Evolutionary conservation across 1,140 invertebrate genomes (phyloP).

Genomic region (Physella acuta): DNA sequence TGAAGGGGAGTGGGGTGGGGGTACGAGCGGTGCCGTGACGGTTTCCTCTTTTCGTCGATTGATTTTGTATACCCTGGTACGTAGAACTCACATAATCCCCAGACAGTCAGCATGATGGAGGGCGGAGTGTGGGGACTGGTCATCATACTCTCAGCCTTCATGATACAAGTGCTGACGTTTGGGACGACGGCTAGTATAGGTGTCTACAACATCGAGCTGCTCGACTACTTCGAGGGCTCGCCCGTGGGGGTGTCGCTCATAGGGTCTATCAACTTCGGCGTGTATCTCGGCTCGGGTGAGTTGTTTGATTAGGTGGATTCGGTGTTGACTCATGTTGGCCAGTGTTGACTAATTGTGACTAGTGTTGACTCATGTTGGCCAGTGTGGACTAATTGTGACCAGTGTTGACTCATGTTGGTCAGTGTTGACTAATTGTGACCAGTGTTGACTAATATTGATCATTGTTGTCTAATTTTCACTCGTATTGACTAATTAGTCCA

Average conservation of each 20-base stretch:
- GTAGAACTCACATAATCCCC: neutral
- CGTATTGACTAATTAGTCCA: too few species aligned
- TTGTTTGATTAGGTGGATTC: too few species aligned
- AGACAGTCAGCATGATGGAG: constrained; percentile 26
- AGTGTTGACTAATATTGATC: too few species aligned
- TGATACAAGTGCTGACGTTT: constrained; percentile 41
- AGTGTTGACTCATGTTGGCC: too few species aligned
- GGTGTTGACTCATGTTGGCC: too few species aligned
- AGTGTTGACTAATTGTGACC: too few species aligned
- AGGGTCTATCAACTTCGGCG: constrained; percentile 36
- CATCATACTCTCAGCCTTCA: constrained; percentile 38
- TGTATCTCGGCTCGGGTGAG: constrained; percentile 41
- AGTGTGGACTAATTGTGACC: too few species aligned
- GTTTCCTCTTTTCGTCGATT: neutral
- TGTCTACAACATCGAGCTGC: constrained; percentile 41
- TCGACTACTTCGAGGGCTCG: constrained; percentile 27
- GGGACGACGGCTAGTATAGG: constrained; percentile 36
- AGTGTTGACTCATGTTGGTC: too few species aligned
- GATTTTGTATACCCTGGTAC: constrained; percentile 2
- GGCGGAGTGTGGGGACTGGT: constrained; percentile 36
- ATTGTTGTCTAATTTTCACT: too few species aligned
- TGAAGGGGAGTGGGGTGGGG: too few species aligned
- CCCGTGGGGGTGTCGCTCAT: constrained; percentile 38
- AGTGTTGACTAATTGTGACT: too few species aligned
- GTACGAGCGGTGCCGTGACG: too few species aligned